These are phyloP conservation scores for Malachius bipustulatus DNA, from an alignment of 2,888 invertebrate species.

Conservation along the genomic window DNA sequence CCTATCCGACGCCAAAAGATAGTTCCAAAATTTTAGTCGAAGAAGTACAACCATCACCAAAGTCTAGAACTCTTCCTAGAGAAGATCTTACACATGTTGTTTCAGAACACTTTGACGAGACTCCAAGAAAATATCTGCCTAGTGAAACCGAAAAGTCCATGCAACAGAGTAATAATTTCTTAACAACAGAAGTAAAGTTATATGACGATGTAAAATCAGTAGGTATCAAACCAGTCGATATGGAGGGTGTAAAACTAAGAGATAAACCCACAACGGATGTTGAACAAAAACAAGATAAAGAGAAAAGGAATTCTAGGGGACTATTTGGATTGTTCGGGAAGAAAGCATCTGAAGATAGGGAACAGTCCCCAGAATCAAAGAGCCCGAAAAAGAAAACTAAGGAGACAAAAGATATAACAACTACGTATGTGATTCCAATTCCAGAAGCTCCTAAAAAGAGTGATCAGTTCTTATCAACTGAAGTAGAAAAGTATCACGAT, in stretches of 20 bases:
- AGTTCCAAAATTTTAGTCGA: too few relatives aligned
- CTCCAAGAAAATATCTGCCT: background rate
- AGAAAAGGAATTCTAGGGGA: conserved; percentile 21
- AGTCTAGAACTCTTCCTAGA: too few relatives aligned
- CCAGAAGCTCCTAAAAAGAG: background rate
- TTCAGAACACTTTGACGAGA: conserved; percentile 5
- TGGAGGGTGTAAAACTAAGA: conserved; percentile 13
- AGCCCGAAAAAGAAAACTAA: too few relatives aligned
- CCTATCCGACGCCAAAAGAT: too few relatives aligned
- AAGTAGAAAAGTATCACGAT: conserved; percentile 21
- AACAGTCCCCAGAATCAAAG: conserved; percentile 14
- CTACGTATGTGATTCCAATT: conserved; percentile 7
- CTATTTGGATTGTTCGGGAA: conserved; percentile 26
- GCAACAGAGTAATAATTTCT: conserved; percentile 11
- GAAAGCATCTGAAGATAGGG: conserved; percentile 23
- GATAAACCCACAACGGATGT: conserved; percentile 15
- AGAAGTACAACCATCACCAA: too few relatives aligned
- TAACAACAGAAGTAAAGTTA: conserved; percentile 16
- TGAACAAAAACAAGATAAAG: conserved; percentile 22
- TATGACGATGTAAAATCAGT: conserved; percentile 19
- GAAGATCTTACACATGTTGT: background rate
- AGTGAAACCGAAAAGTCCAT: background rate
- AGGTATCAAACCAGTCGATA: conserved; percentile 9
- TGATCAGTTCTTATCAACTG: conserved; percentile 23
- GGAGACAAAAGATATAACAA: conserved; percentile 4